Conservation (phyloP, 2,113 vertebrate species). For the Anolis carolinensis region DNA sequence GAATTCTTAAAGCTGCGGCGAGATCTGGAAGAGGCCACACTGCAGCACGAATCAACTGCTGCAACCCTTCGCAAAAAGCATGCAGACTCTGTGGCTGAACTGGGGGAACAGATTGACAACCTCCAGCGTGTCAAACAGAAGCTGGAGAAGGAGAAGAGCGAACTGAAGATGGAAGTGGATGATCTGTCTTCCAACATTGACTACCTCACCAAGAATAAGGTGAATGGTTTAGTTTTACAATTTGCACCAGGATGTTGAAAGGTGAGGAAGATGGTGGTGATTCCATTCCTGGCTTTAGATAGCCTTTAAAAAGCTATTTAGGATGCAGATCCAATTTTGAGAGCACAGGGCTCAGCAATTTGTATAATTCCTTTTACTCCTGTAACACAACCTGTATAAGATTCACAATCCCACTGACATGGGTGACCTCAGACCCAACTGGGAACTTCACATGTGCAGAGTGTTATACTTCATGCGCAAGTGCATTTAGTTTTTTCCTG, state of each 20-base stretch:
- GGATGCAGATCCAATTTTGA: too few species aligned
- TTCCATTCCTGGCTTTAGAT: background rate
- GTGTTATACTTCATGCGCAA: too few species aligned
- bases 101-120: constrained; percentile 90
- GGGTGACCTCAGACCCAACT: too few species aligned
- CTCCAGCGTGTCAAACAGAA: constrained; percentile 92
- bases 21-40: constrained; percentile 88
- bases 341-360: too few species aligned
- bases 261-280: background rate
- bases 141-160: constrained; percentile 90
- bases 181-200: constrained; percentile 88
- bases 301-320: too few species aligned
- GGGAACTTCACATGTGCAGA: too few species aligned
- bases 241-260: background rate
- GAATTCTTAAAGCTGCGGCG: constrained; percentile 87
- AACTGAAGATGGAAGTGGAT: constrained; percentile 91
- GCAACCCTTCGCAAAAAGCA: constrained; percentile 88
- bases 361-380: too few species aligned
- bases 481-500: too few species aligned
- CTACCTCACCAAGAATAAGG: constrained; percentile 88
- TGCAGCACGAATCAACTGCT: constrained; percentile 85
- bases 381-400: too few species aligned
- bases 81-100: constrained; percentile 81
- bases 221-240: constrained; percentile 63
- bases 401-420: too few species aligned